Evolutionary conservation across 1,140 invertebrate species (phyloP), one percentile per base, ranked within the genome.

Genomic region (Agraylea sexmaculata): DNA sequence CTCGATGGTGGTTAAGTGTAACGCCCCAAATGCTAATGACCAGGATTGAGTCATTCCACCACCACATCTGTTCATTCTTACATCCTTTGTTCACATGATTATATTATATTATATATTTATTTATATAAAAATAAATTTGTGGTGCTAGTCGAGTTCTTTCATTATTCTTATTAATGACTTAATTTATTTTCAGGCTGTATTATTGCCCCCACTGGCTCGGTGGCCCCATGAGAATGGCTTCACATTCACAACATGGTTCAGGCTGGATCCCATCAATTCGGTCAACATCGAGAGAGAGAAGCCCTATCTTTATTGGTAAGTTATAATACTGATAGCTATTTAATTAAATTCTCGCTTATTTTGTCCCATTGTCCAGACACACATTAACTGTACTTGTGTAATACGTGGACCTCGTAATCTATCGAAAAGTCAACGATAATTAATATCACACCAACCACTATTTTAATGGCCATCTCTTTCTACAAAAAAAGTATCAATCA

Each of bases 171-270:
- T n/a, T n/a, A n/a, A n/a, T n/a, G n/a, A n/a, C n/a, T n/a, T n/a
- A n/a, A n/a, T n/a, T 51, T 51, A 54, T 42, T 59, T 69, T 18
- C 62, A 93, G 90, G 92, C 91, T 31, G 79, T 99, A 54, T 87
- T 95, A 11, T 69, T 99, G 53, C 94, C 96, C 29, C 96, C 96
- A 11, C 69, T 99, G 53, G 86, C 90, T 21, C 83, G 86, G 58
- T 99, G 94, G 94, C 95, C 95, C 1, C 90, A 96, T 64, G 93
- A 98, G 67, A 95, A 87, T 69, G 95, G 95, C 30, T 99, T 96
- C 75, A 98, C 95, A 32, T 99, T 99, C 64, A 93, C 89, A 51
- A 97, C 93, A 46, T 99, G 95, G 95, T 93, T 99, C 64, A 74
- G 94, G 42, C 73, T 99, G 53, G 95, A 99, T 72, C 94, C 94